Evolutionary conservation across 2,888 invertebrate species (phyloP).

Genomic region (Bibio marci): DNA sequence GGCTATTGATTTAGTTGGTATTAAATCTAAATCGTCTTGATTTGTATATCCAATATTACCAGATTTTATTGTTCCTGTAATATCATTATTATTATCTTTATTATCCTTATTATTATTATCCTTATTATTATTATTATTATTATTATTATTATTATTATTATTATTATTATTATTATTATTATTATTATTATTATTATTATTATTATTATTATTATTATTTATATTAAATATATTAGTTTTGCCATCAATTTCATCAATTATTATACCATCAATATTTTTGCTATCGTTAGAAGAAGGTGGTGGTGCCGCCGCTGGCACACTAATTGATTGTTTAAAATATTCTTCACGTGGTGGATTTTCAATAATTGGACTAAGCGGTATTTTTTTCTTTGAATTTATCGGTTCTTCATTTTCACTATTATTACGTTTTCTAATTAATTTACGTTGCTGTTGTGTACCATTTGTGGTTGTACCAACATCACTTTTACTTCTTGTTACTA

Average conservation of each 20-base stretch:
- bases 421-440: conserved; percentile 35
- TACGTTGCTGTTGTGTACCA: conserved; percentile 18
- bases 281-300: no score
- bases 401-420: conserved; percentile 44
- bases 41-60: conserved; percentile 34
- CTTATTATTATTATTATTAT: conserved; percentile 6
- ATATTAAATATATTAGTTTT: conserved; percentile 5
- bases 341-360: conserved; percentile 43
- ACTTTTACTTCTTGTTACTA: conserved; percentile 42
- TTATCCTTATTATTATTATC: conserved; percentile 6
- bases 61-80: conserved; percentile 17
- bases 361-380: conserved; percentile 62
- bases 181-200: conserved; percentile 1
- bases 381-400: conserved; percentile 38
- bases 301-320: no score
- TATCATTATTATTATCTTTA: conserved; percentile 5
- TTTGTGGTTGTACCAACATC: conserved; percentile 40
- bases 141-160: conserved; percentile 7
- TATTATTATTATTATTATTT: conserved; percentile 8
- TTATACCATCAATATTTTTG: conserved; percentile 16
- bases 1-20: conserved; percentile 29
- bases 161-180: conserved; percentile 14
- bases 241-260: conserved; percentile 14
- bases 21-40: conserved; percentile 29
- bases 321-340: neutral